phyloP scores from a whole-genome alignment of 2,797 vertebrate species.

The Prunella strophiata region DNA sequence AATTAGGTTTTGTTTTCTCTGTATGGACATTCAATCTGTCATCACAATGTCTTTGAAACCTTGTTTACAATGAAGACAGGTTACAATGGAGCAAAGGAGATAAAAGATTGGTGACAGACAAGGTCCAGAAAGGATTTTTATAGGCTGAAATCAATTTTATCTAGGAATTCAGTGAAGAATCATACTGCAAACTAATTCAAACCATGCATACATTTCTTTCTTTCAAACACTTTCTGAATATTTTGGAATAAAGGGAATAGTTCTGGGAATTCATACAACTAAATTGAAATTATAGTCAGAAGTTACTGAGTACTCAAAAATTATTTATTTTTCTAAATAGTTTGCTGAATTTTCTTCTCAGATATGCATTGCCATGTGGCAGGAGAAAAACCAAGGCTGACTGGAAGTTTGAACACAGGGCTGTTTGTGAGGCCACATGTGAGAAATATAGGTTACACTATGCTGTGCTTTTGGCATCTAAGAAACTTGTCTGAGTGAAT shows the following conservation, averaged over 20 bases:
- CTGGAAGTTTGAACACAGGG: background rate
- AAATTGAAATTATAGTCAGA: background rate
- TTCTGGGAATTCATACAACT: background rate
- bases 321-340: background rate
- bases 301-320: background rate
- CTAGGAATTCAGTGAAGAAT: background rate
- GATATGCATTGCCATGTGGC: background rate
- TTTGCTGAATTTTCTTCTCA: background rate
- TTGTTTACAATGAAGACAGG: conserved; percentile 42
- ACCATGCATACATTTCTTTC: background rate
- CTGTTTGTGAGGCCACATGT: background rate
- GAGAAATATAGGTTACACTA: conserved; percentile 3
- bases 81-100: conserved; percentile 23
- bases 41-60: background rate
- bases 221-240: background rate
- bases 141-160: conserved; percentile 9
- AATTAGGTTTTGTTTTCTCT: conserved; percentile 36
- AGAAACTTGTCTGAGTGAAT: background rate
- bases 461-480: background rate
- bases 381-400: background rate
- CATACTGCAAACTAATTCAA: background rate
- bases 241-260: background rate
- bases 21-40: conserved; percentile 18
- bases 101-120: conserved; percentile 37
- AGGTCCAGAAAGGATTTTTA: conserved; percentile 29